These are phyloP conservation scores for Platyura marginata DNA, from an alignment of 1,140 invertebrate genomes.

Conservation along the genomic window DNA sequence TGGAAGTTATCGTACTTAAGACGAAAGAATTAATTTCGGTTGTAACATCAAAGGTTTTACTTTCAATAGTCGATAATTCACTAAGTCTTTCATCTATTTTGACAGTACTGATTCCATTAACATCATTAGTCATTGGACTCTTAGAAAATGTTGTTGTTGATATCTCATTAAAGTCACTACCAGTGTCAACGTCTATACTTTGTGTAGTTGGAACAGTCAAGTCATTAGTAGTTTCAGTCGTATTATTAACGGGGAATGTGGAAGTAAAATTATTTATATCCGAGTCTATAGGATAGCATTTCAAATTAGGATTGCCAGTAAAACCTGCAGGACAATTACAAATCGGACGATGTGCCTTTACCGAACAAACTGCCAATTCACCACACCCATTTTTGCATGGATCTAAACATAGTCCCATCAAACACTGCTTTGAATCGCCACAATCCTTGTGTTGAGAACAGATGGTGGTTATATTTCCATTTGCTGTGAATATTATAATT, in stretches of 20 bases:
- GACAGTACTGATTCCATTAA: no score
- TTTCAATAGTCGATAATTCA: no score
- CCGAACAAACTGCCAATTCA: slow-evolving; percentile 32
- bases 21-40: no score
- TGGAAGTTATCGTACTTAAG: no score
- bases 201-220: not conserved
- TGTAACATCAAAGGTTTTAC: no score
- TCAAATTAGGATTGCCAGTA: slow-evolving; percentile 16
- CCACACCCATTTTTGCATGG: slow-evolving; percentile 41
- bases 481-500: slow-evolving; percentile 15
- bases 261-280: slow-evolving; percentile 16
- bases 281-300: not conserved
- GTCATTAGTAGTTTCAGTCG: not conserved
- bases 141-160: no score
- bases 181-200: not conserved
- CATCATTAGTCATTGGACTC: no score
- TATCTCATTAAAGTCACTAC: not conserved
- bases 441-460: slow-evolving; percentile 45
- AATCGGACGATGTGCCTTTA: slow-evolving; percentile 31
- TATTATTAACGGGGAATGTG: not conserved
- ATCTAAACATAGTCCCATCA: slow-evolving; percentile 40
- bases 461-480: slow-evolving; percentile 24
- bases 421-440: slow-evolving; percentile 40
- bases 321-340: slow-evolving; percentile 26
- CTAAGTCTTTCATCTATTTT: no score